These are phyloP conservation scores for Cylas formicarius DNA, from an alignment of 1,140 invertebrate species.

Conservation along the genomic window DNA sequence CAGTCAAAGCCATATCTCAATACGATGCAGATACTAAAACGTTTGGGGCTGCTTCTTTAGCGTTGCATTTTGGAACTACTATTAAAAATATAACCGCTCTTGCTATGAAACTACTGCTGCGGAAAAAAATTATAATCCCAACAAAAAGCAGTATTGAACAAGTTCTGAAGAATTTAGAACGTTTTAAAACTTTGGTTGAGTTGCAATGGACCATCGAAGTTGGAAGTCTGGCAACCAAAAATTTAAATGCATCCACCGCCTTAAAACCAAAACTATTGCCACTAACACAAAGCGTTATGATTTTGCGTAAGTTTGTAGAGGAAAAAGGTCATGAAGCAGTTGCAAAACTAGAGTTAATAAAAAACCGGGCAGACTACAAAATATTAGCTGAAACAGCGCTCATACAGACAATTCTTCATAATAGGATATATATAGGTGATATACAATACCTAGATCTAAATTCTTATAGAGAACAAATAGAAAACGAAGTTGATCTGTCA, in stretches of 20 bases:
- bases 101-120: slow-evolving; percentile 14
- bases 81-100: slow-evolving; percentile 9
- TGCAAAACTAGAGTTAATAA: neutral
- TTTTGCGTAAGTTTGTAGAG: slow-evolving; percentile 14
- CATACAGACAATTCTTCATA: slow-evolving; percentile 14
- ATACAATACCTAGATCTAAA: slow-evolving; percentile 14
- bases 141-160: slow-evolving; percentile 10
- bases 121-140: slow-evolving; percentile 6
- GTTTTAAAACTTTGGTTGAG: slow-evolving; percentile 20
- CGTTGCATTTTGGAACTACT: slow-evolving; percentile 18
- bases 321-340: slow-evolving; percentile 3
- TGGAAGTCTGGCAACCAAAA: slow-evolving; percentile 21
- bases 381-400: slow-evolving; percentile 13
- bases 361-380: slow-evolving; percentile 1
- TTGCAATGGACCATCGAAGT: slow-evolving; percentile 22
- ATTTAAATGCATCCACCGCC: slow-evolving; percentile 17
- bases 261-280: slow-evolving; percentile 16
- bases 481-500: neutral
- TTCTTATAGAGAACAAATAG: slow-evolving; percentile 11
- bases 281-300: slow-evolving; percentile 19
- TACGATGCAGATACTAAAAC: slow-evolving; percentile 13
- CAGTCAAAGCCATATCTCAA: slow-evolving; percentile 9
- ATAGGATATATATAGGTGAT: slow-evolving; percentile 16
- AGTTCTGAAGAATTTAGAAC: slow-evolving; percentile 17
- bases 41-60: slow-evolving; percentile 20